These are phyloP conservation scores for Drosophila buzzatii DNA, from an alignment of 2,888 invertebrate species.

Conservation along the genomic window DNA sequence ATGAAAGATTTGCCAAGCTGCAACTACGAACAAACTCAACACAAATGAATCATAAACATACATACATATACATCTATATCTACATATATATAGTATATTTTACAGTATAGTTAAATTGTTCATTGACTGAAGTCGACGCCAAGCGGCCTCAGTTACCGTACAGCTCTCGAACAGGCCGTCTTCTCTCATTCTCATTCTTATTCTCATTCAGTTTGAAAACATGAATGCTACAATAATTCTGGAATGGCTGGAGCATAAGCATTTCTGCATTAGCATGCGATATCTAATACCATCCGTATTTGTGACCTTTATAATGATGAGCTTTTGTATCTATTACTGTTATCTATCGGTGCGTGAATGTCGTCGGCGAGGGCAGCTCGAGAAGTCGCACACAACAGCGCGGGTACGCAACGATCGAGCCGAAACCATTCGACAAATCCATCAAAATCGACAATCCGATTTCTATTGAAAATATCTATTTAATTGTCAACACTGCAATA, in stretches of 20 bases:
- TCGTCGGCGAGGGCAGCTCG: not conserved
- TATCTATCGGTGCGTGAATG: slow-evolving; percentile 40
- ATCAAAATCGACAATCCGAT: slow-evolving; percentile 11
- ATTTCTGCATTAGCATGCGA: not conserved
- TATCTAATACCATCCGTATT: slow-evolving; percentile 33
- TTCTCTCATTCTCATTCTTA: slow-evolving; percentile 1
- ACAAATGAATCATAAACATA: slow-evolving; percentile 32
- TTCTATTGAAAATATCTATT: slow-evolving; percentile 19
- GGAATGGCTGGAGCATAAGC: not conserved
- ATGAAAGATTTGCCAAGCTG: slow-evolving; percentile 51
- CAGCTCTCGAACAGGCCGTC: slow-evolving; percentile 21
- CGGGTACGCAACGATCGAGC: not conserved
- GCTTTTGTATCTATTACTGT: slow-evolving; percentile 36
- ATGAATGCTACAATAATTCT: slow-evolving; percentile 30
- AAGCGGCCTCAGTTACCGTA: slow-evolving; percentile 14
- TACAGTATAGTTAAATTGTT: slow-evolving; percentile 7
- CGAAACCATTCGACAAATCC: not conserved
- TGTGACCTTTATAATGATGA: slow-evolving; percentile 16
- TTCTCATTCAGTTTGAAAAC: not conserved
- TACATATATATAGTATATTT: slow-evolving; percentile 7
- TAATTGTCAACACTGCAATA: not conserved
- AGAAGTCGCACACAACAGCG: not conserved
- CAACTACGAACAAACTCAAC: slow-evolving; percentile 17
- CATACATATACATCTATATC: not conserved
- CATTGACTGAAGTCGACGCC: slow-evolving; percentile 8